A percentile compares a stretch with the other conserved stretches of the same genome.
These are phyloP conservation scores for Tetrao urogallus DNA, from an alignment of 2,113 vertebrate species.

Conservation along the genomic window DNA sequence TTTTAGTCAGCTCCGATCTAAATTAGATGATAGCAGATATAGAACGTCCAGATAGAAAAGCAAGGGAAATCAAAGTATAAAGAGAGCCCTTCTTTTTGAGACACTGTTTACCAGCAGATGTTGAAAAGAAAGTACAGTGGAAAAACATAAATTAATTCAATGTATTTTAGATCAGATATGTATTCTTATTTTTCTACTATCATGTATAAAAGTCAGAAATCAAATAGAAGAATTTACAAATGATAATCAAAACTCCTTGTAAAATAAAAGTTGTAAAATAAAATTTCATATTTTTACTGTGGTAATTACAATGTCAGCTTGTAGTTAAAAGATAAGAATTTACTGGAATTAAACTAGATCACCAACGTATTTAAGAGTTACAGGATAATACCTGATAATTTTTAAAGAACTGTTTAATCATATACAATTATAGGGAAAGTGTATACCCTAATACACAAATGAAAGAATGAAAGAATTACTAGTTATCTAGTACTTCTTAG, in stretches of 20 bases:
- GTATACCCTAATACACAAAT: background rate
- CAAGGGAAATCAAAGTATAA: background rate
- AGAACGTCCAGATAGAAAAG: background rate
- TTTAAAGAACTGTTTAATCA: background rate
- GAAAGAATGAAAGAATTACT: background rate
- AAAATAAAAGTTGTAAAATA: background rate
- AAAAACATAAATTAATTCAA: background rate
- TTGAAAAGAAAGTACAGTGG: background rate
- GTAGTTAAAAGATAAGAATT: background rate
- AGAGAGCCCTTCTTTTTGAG: background rate
- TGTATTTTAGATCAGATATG: background rate
- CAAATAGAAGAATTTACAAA: background rate
- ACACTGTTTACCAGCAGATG: background rate
- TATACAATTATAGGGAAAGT: background rate
- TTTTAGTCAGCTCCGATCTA: background rate
- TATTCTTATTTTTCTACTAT: background rate
- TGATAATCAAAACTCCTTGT: background rate
- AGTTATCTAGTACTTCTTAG: background rate
- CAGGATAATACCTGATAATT: background rate
- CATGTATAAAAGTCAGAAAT: background rate
- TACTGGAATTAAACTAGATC: background rate
- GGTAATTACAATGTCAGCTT: background rate
- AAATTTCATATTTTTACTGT: background rate
- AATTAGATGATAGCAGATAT: background rate
- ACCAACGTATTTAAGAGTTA: background rate